These are phyloP conservation scores for Hyla sarda DNA, from an alignment of 2,113 vertebrate species.

Conservation along the genomic window DNA sequence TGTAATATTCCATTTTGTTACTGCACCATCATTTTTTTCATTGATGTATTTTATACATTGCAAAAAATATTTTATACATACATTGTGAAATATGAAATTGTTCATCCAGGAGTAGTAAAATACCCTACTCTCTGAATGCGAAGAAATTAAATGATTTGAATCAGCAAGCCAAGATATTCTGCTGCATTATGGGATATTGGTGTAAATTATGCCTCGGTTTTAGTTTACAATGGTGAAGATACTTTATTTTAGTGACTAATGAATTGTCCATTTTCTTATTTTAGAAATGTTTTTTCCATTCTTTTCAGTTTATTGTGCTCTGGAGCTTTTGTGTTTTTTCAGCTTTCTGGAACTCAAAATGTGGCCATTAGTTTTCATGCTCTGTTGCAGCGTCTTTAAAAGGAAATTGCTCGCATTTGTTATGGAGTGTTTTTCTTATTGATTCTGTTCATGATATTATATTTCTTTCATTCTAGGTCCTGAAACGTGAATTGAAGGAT, in stretches of 20 bases:
- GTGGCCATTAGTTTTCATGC: neutral
- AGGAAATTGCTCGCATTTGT: neutral
- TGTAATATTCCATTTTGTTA: neutral
- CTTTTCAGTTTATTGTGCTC: neutral
- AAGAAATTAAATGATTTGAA: neutral
- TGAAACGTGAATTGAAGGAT: constrained; percentile 88
- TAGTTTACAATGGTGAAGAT: neutral
- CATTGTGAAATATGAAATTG: neutral
- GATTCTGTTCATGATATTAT: neutral
- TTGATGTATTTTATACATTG: neutral
- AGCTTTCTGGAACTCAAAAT: neutral
- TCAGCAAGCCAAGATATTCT: neutral
- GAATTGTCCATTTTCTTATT: neutral
- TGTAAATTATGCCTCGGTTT: neutral
- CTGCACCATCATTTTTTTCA: neutral
- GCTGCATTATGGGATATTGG: neutral
- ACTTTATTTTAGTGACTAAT: neutral
- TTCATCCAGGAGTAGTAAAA: neutral
- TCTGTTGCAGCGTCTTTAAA: neutral
- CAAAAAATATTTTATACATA: neutral
- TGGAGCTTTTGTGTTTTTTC: neutral
- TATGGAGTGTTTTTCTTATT: neutral
- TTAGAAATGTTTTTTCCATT: neutral
- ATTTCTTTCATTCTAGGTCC: constrained; percentile 71
- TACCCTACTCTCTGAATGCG: neutral